Evolutionary conservation across 2,888 invertebrate genomes (phyloP).

Genomic region (Drosophila tripunctata): DNA sequence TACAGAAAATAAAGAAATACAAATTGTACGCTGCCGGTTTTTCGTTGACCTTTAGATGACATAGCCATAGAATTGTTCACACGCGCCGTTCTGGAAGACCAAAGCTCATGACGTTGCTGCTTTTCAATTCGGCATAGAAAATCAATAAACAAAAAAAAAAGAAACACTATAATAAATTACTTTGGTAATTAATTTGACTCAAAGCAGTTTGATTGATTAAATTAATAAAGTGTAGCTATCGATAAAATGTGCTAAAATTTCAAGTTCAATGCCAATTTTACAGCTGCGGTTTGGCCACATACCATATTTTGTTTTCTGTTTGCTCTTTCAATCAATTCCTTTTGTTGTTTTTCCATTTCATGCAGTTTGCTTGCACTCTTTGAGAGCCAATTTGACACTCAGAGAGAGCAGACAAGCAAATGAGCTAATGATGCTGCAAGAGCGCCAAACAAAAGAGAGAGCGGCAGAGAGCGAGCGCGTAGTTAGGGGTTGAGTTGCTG

Average conservation of each 20-base stretch:
- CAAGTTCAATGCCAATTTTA: slow-evolving; percentile 71
- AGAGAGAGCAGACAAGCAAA: slow-evolving; percentile 17
- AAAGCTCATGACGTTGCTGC: slow-evolving; percentile 45
- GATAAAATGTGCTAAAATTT: slow-evolving; percentile 11
- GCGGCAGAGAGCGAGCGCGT: slow-evolving; percentile 22
- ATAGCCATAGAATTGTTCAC: slow-evolving; percentile 41
- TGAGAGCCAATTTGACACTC: slow-evolving; percentile 24
- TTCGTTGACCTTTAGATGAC: slow-evolving; percentile 74
- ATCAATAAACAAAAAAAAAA: no score
- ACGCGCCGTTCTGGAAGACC: slow-evolving; percentile 64
- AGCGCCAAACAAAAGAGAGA: neutral
- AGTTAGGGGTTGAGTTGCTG: slow-evolving; percentile 11
- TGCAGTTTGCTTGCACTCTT: slow-evolving; percentile 11
- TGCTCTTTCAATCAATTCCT: neutral
- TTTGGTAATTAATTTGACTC: slow-evolving; percentile 10
- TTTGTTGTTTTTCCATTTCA: slow-evolving; percentile 25
- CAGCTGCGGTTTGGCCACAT: slow-evolving; percentile 27
- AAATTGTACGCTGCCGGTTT: slow-evolving; percentile 14
- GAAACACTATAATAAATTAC: neutral
- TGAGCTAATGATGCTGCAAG: neutral
- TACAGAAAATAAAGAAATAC: neutral
- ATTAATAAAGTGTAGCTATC: neutral
- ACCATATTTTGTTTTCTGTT: slow-evolving; percentile 6
- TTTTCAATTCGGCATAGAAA: slow-evolving; percentile 17
- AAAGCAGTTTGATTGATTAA: slow-evolving; percentile 3